These are phyloP conservation scores for Tupiocoris notatus DNA, from an alignment of 2,888 invertebrate genomes.

Conservation along the genomic window DNA sequence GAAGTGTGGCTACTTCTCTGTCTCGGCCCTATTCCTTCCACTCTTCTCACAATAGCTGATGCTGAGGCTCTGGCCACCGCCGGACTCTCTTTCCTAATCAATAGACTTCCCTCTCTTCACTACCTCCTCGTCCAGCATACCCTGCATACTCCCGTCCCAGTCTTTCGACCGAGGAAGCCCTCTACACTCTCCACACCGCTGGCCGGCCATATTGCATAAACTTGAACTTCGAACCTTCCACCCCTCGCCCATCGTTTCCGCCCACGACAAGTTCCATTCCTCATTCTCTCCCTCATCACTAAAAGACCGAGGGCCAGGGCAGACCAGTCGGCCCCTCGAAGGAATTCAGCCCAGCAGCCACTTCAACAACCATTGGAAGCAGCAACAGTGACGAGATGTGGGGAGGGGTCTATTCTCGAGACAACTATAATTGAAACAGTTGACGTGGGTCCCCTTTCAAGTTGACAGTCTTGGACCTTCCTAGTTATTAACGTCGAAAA, in stretches of 20 bases:
- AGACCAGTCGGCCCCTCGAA: not conserved
- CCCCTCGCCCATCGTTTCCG: not conserved
- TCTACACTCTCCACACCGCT: no score
- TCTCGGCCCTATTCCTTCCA: not conserved
- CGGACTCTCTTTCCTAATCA: not conserved
- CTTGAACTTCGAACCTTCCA: not conserved
- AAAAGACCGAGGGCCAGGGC: not conserved
- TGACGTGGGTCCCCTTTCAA: conserved; percentile 23
- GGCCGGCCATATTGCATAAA: not conserved
- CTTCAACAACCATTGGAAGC: not conserved
- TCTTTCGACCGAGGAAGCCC: not conserved
- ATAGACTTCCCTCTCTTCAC: not conserved
- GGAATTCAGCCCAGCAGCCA: not conserved
- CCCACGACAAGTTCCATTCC: not conserved
- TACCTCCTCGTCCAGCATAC: not conserved
- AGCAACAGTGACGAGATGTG: not conserved
- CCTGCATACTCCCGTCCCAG: not conserved
- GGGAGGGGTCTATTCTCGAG: not conserved
- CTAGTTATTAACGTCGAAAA: conserved; percentile 32
- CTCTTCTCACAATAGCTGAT: not conserved
- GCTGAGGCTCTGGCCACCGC: not conserved
- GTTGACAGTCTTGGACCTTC: not conserved
- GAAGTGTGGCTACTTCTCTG: not conserved
- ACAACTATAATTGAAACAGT: conserved; percentile 42
- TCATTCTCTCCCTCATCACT: not conserved